Evolutionary conservation across 2,888 invertebrate genomes (phyloP), one percentile per base, ranked within the genome.

Genomic region (Eutolmus rufibarbis): DNA sequence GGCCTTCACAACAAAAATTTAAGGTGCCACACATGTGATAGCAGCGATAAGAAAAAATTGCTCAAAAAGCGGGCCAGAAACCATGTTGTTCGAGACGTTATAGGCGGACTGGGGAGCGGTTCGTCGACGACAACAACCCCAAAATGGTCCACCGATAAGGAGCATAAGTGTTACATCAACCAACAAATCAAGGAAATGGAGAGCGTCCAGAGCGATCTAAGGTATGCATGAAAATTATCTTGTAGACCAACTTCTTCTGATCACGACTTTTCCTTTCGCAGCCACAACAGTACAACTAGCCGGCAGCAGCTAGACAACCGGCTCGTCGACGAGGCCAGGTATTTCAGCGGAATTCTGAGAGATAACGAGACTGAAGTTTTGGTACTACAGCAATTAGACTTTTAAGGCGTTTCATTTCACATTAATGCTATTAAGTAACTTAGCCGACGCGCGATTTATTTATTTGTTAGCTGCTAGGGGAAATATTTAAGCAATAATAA

Each of bases 251-350:
- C 23, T 40, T 78, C 16, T 43, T 79, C 0, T 40, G 12, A 57
- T 57, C 23, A 14, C 66, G 9, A 66, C 66, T 66, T 74, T 85
- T 85, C 28, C 37, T 86, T 76, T 43, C 31, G 46, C 34, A 66
- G 37, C 37, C 0, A 40, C 34, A 34, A 66, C 34, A 56, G 31
- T 76, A 86, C 66, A 74, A 87, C 31, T 23, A 88, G 84, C 77
- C 87, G 87, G 28, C 74, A 87, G 43, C 85, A 76, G 28, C 79
- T 88, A 43, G 88, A 88, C 56, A 88, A 88, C 77, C 87, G 88
- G 86, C 86, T 88, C 28, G 40, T 28, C 16, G 37, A 77, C 79
- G 74, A 78, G 14, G 19, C 34, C 16, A 77, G 74, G 76, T 86
- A 74, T 87, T 82, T 43, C 19, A 88, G 85, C 86, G 85, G 78